Conservation (phyloP, 2,888 invertebrate species). For the Beris chalybata region DNA sequence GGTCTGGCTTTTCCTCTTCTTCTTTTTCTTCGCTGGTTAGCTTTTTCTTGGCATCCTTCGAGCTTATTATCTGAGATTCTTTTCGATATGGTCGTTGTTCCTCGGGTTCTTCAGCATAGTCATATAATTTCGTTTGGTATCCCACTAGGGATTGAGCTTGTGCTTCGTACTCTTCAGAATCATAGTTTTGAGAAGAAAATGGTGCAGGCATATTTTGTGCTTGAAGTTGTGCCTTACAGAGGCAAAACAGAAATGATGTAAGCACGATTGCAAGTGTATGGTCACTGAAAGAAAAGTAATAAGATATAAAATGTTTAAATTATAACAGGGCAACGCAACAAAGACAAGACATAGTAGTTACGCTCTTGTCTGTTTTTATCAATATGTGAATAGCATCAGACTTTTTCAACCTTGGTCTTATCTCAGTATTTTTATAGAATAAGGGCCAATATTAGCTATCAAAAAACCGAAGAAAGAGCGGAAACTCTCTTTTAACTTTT, state of each 20-base stretch:
- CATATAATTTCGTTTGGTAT: conserved; percentile 50
- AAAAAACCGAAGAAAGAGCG: too few species aligned
- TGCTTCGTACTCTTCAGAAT: conserved; percentile 50
- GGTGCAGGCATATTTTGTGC: conserved; percentile 47
- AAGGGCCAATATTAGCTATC: too few species aligned
- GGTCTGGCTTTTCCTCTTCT: conserved; percentile 84
- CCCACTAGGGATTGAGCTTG: conserved; percentile 55
- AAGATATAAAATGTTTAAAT: too few species aligned
- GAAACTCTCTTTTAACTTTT: too few species aligned
- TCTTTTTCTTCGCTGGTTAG: conserved; percentile 66
- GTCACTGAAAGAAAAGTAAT: conserved; percentile 6
- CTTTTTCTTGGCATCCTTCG: conserved; percentile 45
- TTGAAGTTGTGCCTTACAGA: neutral
- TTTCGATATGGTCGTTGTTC: conserved; percentile 41
- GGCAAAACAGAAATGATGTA: neutral
- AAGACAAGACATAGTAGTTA: too few species aligned
- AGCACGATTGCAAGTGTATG: neutral
- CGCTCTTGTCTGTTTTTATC: too few species aligned
- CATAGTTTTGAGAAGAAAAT: conserved; percentile 45
- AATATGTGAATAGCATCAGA: too few species aligned
- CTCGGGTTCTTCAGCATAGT: conserved; percentile 51
- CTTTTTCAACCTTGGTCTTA: too few species aligned
- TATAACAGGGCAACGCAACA: too few species aligned
- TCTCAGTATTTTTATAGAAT: too few species aligned
- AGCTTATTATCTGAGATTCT: conserved; percentile 45